These are phyloP conservation scores for Apis laboriosa DNA, from an alignment of 1,140 invertebrate species.

Conservation along the genomic window DNA sequence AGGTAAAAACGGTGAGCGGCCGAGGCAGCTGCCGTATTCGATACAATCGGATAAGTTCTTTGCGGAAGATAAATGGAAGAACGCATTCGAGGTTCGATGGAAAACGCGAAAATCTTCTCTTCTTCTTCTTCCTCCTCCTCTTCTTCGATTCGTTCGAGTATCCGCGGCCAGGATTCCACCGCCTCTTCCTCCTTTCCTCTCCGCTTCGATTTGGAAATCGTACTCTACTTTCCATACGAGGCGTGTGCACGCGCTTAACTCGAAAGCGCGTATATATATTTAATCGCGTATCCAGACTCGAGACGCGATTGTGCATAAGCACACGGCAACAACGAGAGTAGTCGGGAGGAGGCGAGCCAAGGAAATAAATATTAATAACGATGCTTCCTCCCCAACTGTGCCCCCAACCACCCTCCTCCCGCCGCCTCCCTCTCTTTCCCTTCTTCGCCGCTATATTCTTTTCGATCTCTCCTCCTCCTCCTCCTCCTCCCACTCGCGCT, in stretches of 20 bases:
- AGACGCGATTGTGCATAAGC: constrained; percentile 53
- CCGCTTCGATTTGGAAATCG: constrained; percentile 44
- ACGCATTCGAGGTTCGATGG: constrained; percentile 6
- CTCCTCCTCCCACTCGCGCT: background rate
- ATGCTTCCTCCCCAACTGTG: constrained; percentile 23
- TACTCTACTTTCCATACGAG: constrained; percentile 52
- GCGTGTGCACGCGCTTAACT: constrained; percentile 49
- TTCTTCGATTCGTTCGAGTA: background rate
- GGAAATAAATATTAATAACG: constrained; percentile 76
- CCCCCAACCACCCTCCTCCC: background rate
- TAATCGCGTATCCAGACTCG: constrained; percentile 49
- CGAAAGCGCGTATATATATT: constrained; percentile 50
- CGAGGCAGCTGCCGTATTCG: constrained; percentile 70
- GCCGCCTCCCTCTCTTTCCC: background rate
- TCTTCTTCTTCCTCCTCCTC: background rate
- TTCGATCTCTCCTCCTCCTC: constrained; percentile 13
- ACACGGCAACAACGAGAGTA: constrained; percentile 61
- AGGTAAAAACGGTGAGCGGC: constrained; percentile 45
- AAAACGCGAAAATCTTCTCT: constrained; percentile 4
- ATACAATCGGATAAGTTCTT: constrained; percentile 67
- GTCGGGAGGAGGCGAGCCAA: constrained; percentile 56
- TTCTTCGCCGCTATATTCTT: background rate
- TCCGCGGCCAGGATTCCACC: no score
- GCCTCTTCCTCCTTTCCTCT: background rate
- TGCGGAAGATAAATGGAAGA: constrained; percentile 35